Conservation (phyloP, 2,888 invertebrate species). For the Malthinus flaveolus region DNA sequence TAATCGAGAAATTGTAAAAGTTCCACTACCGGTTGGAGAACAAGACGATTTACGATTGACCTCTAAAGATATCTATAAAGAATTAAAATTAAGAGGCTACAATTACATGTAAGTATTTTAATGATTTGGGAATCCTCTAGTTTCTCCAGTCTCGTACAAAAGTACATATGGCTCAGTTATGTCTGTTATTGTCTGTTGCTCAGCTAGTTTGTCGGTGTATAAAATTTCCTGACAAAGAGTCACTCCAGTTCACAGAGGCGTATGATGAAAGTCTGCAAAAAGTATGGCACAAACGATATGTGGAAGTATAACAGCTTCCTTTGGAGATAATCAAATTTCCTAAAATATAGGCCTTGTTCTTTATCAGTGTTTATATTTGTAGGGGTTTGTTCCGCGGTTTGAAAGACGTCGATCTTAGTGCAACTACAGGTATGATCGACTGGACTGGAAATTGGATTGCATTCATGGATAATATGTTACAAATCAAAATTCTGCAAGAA, state of each 20-base stretch:
- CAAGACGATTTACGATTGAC: not conserved
- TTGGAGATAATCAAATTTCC: too few relatives aligned
- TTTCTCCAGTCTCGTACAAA: too few relatives aligned
- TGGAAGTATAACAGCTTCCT: too few relatives aligned
- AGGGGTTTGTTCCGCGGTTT: slow-evolving; percentile 40
- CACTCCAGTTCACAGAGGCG: too few relatives aligned
- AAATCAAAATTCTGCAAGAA: slow-evolving; percentile 71
- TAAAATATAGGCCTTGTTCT: not conserved
- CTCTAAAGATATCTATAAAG: slow-evolving; percentile 51
- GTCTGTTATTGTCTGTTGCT: not conserved
- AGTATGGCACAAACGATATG: too few relatives aligned
- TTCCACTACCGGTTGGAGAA: not conserved
- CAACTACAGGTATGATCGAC: slow-evolving; percentile 57
- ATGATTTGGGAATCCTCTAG: too few relatives aligned
- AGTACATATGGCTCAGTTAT: not conserved
- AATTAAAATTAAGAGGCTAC: slow-evolving; percentile 71
- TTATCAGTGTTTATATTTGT: not conserved
- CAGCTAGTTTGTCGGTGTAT: too few relatives aligned
- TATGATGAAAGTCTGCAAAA: too few relatives aligned
- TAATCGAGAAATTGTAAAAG: not conserved
- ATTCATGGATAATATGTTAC: slow-evolving; percentile 88
- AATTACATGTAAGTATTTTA: slow-evolving; percentile 47
- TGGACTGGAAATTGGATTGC: slow-evolving; percentile 88
- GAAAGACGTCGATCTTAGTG: slow-evolving; percentile 33
- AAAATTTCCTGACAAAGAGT: too few relatives aligned